phyloP scores from a whole-genome alignment of 1,140 invertebrate species.

The Trichoplusia ni region DNA sequence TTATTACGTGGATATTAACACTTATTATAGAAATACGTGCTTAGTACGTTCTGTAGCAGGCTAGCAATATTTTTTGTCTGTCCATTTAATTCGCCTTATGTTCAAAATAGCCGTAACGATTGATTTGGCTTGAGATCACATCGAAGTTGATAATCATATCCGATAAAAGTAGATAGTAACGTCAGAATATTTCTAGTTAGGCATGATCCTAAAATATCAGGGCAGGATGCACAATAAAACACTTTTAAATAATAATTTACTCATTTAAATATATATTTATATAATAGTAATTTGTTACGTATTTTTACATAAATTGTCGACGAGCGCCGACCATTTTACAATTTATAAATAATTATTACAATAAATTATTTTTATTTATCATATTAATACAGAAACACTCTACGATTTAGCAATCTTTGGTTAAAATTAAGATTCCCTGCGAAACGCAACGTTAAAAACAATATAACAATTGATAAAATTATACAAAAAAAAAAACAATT shows the following conservation, averaged over 20 bases:
- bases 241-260: constrained; percentile 60
- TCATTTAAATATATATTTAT: constrained; percentile 73
- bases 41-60: too few species aligned
- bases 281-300: constrained; percentile 71
- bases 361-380: constrained; percentile 36
- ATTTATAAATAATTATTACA: constrained; percentile 32
- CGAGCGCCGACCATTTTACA: constrained; percentile 22
- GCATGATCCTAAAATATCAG: too few species aligned
- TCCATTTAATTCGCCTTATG: too few species aligned
- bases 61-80: too few species aligned
- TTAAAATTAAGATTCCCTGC: constrained; percentile 33
- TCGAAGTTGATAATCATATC: too few species aligned
- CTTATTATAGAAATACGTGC: too few species aligned
- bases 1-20: too few species aligned
- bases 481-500: constrained; percentile 32
- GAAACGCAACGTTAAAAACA: constrained; percentile 24
- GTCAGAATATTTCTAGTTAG: too few species aligned
- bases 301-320: constrained; percentile 42
- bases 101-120: too few species aligned
- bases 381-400: constrained; percentile 42
- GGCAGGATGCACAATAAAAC: too few species aligned
- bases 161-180: too few species aligned
- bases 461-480: constrained; percentile 35
- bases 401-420: constrained; percentile 37
- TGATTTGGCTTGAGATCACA: too few species aligned